These are phyloP conservation scores for Hirtodrosophila confusa DNA, from an alignment of 2,888 invertebrate genomes.

Conservation along the genomic window DNA sequence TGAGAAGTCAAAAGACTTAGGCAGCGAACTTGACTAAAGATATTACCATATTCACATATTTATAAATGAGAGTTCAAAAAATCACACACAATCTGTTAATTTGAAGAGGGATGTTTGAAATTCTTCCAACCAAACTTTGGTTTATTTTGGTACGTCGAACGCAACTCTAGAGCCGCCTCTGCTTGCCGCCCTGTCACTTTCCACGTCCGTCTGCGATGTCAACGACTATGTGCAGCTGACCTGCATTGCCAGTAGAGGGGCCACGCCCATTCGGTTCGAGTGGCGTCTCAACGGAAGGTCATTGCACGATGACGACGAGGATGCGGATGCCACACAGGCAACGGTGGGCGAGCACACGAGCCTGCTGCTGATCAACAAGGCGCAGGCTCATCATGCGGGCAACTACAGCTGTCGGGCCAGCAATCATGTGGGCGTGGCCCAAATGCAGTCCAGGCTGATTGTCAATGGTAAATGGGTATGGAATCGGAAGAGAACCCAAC, in stretches of 20 bases:
- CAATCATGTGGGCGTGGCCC: conserved; percentile 86
- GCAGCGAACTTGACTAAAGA: conserved; percentile 20
- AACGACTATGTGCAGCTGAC: conserved; percentile 92
- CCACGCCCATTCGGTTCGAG: conserved; percentile 88
- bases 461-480: conserved; percentile 86
- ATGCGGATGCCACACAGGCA: conserved; percentile 73
- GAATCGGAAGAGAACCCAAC: not conserved
- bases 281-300: conserved; percentile 84
- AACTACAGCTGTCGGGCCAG: conserved; percentile 86
- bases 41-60: not conserved
- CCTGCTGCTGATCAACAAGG: conserved; percentile 87
- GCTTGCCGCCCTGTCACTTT: conserved; percentile 80
- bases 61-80: too few species aligned
- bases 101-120: too few species aligned
- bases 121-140: not conserved
- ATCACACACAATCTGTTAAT: too few species aligned
- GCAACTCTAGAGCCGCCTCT: conserved; percentile 74
- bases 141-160: conserved; percentile 2
- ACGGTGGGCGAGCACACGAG: conserved; percentile 84
- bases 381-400: conserved; percentile 87
- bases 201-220: conserved; percentile 80
- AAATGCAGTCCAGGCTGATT: conserved; percentile 85
- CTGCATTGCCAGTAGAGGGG: conserved; percentile 91
- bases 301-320: conserved; percentile 60
- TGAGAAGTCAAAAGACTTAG: conserved; percentile 7